A percentile compares a stretch with the other conserved stretches of the same genome.
These are phyloP conservation scores for Tapera naevia DNA, from an alignment of 2,797 vertebrate species.

Conservation along the genomic window DNA sequence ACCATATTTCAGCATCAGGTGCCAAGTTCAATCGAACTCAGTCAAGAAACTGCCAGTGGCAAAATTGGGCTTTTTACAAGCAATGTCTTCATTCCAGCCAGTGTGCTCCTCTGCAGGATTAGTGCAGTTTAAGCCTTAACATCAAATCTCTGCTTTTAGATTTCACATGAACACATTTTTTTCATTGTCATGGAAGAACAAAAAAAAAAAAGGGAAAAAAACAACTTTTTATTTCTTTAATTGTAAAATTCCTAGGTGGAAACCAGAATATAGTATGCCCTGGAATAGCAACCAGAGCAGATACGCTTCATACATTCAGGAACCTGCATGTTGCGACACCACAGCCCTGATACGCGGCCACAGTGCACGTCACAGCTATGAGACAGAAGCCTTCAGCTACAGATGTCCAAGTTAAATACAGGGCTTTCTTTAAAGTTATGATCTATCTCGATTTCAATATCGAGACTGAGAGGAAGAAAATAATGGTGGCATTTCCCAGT, in stretches of 20 bases:
- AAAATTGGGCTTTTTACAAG: neutral
- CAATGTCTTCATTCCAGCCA: neutral
- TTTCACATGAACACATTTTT: neutral
- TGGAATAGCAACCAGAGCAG: neutral
- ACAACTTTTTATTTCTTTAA: neutral
- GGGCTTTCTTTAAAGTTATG: neutral
- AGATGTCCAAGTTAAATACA: neutral
- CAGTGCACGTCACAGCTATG: neutral
- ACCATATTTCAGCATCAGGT: neutral
- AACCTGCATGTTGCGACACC: neutral
- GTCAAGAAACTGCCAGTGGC: neutral
- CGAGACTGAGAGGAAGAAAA: conserved; percentile 19
- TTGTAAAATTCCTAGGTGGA: neutral
- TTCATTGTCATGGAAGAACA: neutral
- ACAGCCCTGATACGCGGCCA: neutral
- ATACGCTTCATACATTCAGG: neutral
- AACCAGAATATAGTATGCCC: neutral
- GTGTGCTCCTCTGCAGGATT: neutral
- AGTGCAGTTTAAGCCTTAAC: neutral
- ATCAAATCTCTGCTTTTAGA: neutral
- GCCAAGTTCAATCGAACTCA: neutral
- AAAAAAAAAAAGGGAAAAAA: neutral
- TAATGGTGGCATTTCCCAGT: conserved; percentile 24
- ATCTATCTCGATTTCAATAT: neutral
- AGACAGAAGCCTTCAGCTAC: neutral